Percentiles rank a stretch among this genome's conserved stretches.
These are phyloP conservation scores for Apeltes quadracus DNA, from an alignment of 2,113 vertebrate species.

Conservation along the genomic window DNA sequence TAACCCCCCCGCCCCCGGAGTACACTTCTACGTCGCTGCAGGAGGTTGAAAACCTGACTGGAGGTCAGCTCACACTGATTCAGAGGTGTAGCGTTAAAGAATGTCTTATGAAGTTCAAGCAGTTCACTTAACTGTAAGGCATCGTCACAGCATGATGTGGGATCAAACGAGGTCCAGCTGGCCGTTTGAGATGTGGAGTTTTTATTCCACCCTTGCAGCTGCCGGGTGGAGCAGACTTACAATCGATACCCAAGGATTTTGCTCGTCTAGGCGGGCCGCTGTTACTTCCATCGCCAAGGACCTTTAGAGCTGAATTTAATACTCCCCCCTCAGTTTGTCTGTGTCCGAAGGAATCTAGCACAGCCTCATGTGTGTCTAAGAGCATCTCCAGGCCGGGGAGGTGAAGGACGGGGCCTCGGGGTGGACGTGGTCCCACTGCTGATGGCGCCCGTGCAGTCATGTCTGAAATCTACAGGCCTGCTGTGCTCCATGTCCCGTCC, in stretches of 20 bases:
- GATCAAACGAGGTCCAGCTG: not conserved
- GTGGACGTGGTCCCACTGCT: constrained; percentile 52
- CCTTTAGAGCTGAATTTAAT: constrained; percentile 41
- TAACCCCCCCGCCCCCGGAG: not conserved
- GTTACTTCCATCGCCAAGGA: constrained; percentile 24
- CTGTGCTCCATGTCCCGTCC: constrained; percentile 26
- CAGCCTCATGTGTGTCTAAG: constrained; percentile 28
- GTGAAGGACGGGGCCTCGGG: constrained; percentile 35
- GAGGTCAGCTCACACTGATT: not conserved
- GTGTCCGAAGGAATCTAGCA: constrained; percentile 11
- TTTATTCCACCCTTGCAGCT: constrained; percentile 2
- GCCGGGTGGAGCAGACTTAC: constrained; percentile 13
- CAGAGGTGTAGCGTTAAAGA: not conserved
- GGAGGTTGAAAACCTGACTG: not conserved
- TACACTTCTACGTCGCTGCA: not conserved
- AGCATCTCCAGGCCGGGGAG: constrained; percentile 31
- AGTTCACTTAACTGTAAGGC: not conserved
- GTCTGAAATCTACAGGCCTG: constrained; percentile 27
- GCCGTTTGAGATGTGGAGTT: not conserved
- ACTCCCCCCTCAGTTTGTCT: constrained; percentile 4
- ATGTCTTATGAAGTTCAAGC: not conserved
- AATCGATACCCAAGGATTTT: constrained; percentile 37
- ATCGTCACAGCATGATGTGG: not conserved
- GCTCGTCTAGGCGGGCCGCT: constrained; percentile 7
- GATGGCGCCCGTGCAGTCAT: constrained; percentile 32